phyloP scores from a whole-genome alignment of 2,888 invertebrate genomes.

The Brachypalpus laphriformis region DNA sequence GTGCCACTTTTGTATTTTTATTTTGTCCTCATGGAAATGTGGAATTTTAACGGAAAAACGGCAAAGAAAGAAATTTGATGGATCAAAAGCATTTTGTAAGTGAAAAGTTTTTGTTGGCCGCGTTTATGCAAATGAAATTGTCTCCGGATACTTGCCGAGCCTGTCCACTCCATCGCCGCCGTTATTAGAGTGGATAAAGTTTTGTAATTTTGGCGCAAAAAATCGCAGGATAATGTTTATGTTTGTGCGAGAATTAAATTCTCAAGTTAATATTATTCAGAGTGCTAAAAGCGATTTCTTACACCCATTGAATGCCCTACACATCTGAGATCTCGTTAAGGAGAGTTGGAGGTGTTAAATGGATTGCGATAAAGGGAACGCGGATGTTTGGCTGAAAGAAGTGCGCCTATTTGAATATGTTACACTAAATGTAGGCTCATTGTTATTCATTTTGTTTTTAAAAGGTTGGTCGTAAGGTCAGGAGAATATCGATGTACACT shows the following conservation, averaged over 20 bases:
- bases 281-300: slow-evolving; percentile 62
- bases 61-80: slow-evolving; percentile 44
- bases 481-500: too few relatives aligned
- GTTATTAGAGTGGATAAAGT: slow-evolving; percentile 47
- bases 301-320: slow-evolving; percentile 43
- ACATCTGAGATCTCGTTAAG: slow-evolving; percentile 42
- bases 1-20: slow-evolving; percentile 49
- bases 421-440: background rate
- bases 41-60: slow-evolving; percentile 32
- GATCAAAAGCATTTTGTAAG: slow-evolving; percentile 62
- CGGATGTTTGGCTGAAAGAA: background rate
- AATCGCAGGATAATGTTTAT: slow-evolving; percentile 63
- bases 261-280: slow-evolving; percentile 67
- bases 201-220: slow-evolving; percentile 56
- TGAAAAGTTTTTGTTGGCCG: slow-evolving; percentile 62
- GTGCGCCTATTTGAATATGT: background rate
- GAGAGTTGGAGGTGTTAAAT: slow-evolving; percentile 39
- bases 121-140: slow-evolving; percentile 73
- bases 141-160: slow-evolving; percentile 59
- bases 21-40: slow-evolving; percentile 45
- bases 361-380: background rate
- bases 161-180: slow-evolving; percentile 12
- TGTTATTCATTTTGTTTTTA: background rate
- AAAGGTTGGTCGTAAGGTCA: too few relatives aligned
- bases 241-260: slow-evolving; percentile 66